phyloP scores from a whole-genome alignment of 2,113 vertebrate species.

The Furnarius figulus region DNA sequence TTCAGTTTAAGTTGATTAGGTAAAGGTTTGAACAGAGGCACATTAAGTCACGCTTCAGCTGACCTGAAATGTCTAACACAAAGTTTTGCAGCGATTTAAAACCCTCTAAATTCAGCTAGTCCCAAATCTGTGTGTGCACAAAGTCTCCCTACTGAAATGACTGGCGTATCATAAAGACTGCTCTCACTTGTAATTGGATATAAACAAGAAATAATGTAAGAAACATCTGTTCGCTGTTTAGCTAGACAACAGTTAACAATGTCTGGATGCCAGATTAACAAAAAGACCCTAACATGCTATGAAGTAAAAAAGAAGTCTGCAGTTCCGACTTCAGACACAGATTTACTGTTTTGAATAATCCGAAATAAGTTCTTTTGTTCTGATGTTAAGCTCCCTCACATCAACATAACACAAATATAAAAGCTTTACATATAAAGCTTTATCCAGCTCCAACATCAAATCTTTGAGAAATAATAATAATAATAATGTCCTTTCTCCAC shows the following conservation, averaged over 20 bases:
- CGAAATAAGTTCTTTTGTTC: slow-evolving; percentile 3
- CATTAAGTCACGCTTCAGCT: not conserved
- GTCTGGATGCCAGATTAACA: slow-evolving; percentile 30
- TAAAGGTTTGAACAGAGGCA: slow-evolving; percentile 4
- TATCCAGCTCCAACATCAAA: not conserved
- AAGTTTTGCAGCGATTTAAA: not conserved
- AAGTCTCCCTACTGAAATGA: not conserved
- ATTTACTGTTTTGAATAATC: slow-evolving; percentile 20
- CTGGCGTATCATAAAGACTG: not conserved
- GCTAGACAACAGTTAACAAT: slow-evolving; percentile 41
- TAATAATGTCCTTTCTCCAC: not conserved
- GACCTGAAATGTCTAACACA: not conserved
- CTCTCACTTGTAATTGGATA: not conserved
- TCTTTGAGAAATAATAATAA: not conserved
- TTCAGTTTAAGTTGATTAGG: not conserved
- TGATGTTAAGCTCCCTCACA: not conserved
- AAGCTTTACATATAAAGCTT: not conserved
- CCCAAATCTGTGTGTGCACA: not conserved
- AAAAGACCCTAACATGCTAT: not conserved
- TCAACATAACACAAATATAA: not conserved
- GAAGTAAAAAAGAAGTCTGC: not conserved
- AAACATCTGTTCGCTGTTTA: slow-evolving; percentile 25
- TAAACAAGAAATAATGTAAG: slow-evolving; percentile 37
- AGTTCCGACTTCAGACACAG: slow-evolving; percentile 5
- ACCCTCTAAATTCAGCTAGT: not conserved